A percentile compares a stretch with the other conserved stretches of the same genome.
These are phyloP conservation scores for Melanchra persicariae DNA, from an alignment of 2,888 invertebrate species.

Conservation along the genomic window DNA sequence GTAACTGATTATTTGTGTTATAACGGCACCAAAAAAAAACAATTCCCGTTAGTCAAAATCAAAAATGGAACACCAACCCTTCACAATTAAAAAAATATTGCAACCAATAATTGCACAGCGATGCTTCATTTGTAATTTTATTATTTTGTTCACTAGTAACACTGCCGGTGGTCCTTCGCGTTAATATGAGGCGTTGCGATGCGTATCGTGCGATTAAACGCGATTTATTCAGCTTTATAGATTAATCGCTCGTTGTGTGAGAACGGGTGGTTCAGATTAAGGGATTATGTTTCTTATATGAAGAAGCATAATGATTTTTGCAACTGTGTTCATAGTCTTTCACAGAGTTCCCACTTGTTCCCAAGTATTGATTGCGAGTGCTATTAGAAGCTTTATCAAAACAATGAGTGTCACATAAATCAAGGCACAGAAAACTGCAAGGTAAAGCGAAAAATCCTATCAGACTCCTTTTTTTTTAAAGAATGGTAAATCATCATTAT, in stretches of 20 bases:
- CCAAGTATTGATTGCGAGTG: too few species aligned
- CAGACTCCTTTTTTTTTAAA: too few species aligned
- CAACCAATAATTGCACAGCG: conserved; percentile 34
- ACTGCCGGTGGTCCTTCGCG: conserved; percentile 57
- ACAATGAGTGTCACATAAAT: too few species aligned
- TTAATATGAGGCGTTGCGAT: conserved; percentile 61
- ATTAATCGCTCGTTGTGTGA: conserved; percentile 53
- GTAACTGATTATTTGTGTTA: too few species aligned
- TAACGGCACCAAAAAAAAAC: background rate
- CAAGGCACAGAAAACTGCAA: too few species aligned
- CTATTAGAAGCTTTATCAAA: too few species aligned
- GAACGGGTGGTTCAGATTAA: conserved; percentile 39
- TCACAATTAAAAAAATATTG: conserved; percentile 38
- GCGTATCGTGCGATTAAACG: conserved; percentile 55
- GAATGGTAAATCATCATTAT: too few species aligned
- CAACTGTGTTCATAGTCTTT: too few species aligned
- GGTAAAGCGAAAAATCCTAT: too few species aligned
- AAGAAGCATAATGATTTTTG: background rate
- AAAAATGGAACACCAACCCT: conserved; percentile 34
- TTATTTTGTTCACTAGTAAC: conserved; percentile 31
- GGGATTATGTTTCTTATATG: background rate
- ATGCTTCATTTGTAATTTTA: conserved; percentile 63
- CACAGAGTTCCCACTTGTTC: too few species aligned
- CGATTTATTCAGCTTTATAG: conserved; percentile 60
- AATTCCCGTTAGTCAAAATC: conserved; percentile 34